Conservation (phyloP, 1,140 invertebrate species). For the Brachionus manjavacas region DNA sequence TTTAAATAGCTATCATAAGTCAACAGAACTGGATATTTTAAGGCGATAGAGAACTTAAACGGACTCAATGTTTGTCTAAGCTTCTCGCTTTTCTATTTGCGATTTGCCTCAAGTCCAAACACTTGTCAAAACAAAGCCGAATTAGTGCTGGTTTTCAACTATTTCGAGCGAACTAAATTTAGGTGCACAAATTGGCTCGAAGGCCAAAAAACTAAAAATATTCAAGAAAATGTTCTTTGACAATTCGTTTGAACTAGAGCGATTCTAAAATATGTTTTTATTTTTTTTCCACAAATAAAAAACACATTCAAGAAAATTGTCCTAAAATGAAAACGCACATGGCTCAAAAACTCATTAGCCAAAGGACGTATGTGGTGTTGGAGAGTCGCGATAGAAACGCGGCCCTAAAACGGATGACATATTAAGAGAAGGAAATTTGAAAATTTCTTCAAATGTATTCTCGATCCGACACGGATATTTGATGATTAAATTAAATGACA, state of each 20-base stretch:
- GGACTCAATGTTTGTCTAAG: conserved; percentile 2
- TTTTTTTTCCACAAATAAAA: background rate
- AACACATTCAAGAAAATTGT: background rate
- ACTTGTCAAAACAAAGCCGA: conserved; percentile 31
- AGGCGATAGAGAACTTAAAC: background rate
- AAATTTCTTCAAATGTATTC: background rate
- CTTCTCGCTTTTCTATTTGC: conserved; percentile 23
- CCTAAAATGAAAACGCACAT: background rate
- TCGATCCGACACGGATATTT: background rate
- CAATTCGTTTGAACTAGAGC: conserved; percentile 8
- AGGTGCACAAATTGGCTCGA: background rate
- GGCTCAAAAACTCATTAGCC: background rate
- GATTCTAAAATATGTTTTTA: background rate
- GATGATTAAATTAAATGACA: conserved; percentile 5
- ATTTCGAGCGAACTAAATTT: background rate
- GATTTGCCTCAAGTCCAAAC: conserved; percentile 11
- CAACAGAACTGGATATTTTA: background rate
- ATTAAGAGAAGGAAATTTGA: background rate
- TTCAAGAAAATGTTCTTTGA: conserved; percentile 7
- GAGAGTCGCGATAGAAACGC: background rate
- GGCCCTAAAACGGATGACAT: background rate
- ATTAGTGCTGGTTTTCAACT: conserved; percentile 30
- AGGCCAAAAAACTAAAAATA: background rate
- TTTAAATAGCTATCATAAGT: background rate
- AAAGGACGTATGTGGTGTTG: background rate